These are phyloP conservation scores for Elysia crispata DNA, from an alignment of 2,888 invertebrate genomes.

Conservation along the genomic window DNA sequence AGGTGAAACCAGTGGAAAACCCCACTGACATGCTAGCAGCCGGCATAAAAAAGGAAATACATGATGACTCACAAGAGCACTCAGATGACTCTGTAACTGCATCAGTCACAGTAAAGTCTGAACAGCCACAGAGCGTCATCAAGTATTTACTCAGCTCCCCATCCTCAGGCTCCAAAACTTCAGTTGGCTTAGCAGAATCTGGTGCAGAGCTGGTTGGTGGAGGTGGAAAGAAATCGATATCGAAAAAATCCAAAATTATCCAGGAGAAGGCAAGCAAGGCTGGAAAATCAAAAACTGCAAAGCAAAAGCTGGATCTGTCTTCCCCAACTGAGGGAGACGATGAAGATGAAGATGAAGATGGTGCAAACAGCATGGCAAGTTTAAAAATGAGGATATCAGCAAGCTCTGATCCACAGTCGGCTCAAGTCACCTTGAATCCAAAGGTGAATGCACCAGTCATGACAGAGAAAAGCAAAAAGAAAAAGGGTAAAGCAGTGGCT, in stretches of 20 bases:
- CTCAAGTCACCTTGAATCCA: constrained; percentile 47
- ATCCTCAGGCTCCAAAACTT: constrained; percentile 59
- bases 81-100: background rate
- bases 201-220: constrained; percentile 24
- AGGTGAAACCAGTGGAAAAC: constrained; percentile 14
- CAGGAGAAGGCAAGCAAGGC: constrained; percentile 21
- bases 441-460: constrained; percentile 49
- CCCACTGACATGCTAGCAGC: constrained; percentile 26
- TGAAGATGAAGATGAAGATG: too few species aligned
- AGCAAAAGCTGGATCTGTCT: constrained; percentile 17
- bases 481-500: constrained; percentile 14
- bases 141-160: constrained; percentile 70
- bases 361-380: background rate
- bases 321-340: constrained; percentile 17
- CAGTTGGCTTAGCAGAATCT: constrained; percentile 48
- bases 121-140: constrained; percentile 62
- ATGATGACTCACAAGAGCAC: background rate
- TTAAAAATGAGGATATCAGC: constrained; percentile 46
- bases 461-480: constrained; percentile 51
- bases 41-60: constrained; percentile 21
- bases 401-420: constrained; percentile 41
- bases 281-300: constrained; percentile 29
- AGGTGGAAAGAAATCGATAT: constrained; percentile 44
- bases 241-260: background rate
- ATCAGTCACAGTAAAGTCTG: too few species aligned